A percentile compares a stretch with the other conserved stretches of the same genome.
Evolutionary conservation across 2,797 vertebrate genomes (phyloP).

Genomic region (Muscicapa striata): DNA sequence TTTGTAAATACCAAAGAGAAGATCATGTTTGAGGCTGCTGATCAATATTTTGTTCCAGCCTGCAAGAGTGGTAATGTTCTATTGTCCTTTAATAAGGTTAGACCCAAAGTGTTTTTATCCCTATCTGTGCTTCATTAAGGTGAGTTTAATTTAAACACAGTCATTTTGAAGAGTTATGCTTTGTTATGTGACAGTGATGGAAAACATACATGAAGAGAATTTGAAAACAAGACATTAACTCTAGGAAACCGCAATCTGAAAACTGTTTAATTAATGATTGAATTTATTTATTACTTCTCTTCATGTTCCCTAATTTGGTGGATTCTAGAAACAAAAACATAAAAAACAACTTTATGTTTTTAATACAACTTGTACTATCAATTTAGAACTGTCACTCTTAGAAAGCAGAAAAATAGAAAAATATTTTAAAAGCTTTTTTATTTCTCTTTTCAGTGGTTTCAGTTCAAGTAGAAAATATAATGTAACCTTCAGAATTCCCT

Average conservation of each 20-base stretch:
- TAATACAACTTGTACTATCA: background rate
- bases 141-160: background rate
- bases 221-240: background rate
- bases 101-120: background rate
- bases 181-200: background rate
- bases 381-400: background rate
- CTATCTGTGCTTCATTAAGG: background rate
- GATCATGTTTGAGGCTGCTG: background rate
- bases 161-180: background rate
- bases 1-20: background rate
- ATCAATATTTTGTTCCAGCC: background rate
- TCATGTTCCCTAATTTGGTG: background rate
- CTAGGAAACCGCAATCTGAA: background rate
- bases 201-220: background rate
- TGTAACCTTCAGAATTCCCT: background rate
- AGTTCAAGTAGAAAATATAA: background rate
- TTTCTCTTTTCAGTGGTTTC: background rate
- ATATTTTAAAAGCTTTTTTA: background rate
- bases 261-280: background rate
- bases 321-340: background rate
- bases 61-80: background rate
- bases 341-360: fast-evolving
- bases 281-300: background rate
- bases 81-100: background rate
- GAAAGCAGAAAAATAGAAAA: background rate